Evolutionary conservation across 2,797 vertebrate species (phyloP), one percentile per base, ranked within the genome.

Genomic region (Sorex maritimensis): DNA sequence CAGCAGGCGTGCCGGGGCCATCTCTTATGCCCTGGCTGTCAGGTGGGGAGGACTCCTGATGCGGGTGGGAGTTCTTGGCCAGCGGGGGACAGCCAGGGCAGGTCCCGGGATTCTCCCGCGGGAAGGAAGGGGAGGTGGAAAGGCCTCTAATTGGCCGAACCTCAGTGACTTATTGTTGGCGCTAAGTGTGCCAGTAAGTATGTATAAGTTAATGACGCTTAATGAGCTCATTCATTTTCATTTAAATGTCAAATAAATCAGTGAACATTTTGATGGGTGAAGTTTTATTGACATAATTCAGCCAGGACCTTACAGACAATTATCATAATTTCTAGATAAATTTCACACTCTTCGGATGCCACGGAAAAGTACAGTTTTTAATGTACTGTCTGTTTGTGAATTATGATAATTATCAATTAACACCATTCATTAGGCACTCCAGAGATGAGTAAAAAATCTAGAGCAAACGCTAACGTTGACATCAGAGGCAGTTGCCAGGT

Each of bases 241-340:
- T 24, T 71, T 89, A 81, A 79, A 69, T 52, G 26, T 23, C 79
- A 83, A 65, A 23, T 58, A 78, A 88, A 71, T 81, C 52, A 55
- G 28, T 65, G 38, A 63, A 24, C 28, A 44, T 94, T 83, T 84
- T 83, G 38, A 90, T n/a, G 65, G 17, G 17, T 44, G 49, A 86
- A 4, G 17, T 93, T 93, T 77, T 80, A 71, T 58, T 77, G 63
- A 17, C 12, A 3, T 5, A 69, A 49, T 81, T 81, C 63, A 89
- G 15, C 68, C 61, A 67, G 38, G 41, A 72, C 46, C 12, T 80
- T n/a, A 75, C 26, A 49, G 5, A 17, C 71, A 83, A 77, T 68
- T 24, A 24, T 30, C 77, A 8, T n/a, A 30, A 65, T 77, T 83
- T 72, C 12, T 24, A 80, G 81, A 41, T 61, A 65, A 14, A 49